Evolutionary conservation across 2,113 vertebrate genomes (phyloP).

Genomic region (Phalacrocorax carbo): DNA sequence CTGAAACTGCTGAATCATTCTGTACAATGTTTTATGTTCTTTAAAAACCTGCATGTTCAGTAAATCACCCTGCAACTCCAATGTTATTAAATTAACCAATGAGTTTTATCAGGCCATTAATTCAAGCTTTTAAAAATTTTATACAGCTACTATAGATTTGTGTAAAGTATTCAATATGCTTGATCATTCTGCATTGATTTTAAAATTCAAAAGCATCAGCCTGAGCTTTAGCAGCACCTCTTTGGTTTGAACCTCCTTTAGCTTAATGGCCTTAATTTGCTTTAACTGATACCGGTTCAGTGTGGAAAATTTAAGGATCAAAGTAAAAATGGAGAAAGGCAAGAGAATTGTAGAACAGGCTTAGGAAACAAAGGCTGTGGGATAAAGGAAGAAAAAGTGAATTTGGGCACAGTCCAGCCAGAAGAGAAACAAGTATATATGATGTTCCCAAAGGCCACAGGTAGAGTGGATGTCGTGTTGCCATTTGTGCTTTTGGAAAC

Average conservation of each 20-base stretch:
- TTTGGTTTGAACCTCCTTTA: conserved; percentile 23
- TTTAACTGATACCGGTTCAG: not conserved
- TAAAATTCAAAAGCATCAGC: conserved; percentile 39
- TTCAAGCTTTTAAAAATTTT: conserved; percentile 40
- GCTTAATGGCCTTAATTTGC: not conserved
- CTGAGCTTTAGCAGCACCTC: conserved; percentile 5
- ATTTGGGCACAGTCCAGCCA: not conserved
- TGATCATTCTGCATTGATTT: conserved; percentile 47
- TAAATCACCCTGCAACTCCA: not conserved
- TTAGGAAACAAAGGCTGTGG: not conserved
- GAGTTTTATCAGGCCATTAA: conserved; percentile 39
- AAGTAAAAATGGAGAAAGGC: not conserved
- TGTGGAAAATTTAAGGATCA: conserved; percentile 4
- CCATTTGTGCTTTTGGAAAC: not conserved
- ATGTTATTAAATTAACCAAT: conserved; percentile 31
- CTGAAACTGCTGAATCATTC: conserved; percentile 32
- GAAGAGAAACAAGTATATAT: not conserved
- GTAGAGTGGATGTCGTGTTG: not conserved
- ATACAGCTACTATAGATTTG: not conserved
- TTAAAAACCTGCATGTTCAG: not conserved
- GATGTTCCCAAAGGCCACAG: not conserved
- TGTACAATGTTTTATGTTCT: not conserved
- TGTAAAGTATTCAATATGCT: conserved; percentile 21
- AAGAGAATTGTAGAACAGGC: not conserved
- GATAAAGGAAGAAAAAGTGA: not conserved